Evolutionary conservation across 2,888 invertebrate species (phyloP).

Genomic region (Drosophila anceps): DNA sequence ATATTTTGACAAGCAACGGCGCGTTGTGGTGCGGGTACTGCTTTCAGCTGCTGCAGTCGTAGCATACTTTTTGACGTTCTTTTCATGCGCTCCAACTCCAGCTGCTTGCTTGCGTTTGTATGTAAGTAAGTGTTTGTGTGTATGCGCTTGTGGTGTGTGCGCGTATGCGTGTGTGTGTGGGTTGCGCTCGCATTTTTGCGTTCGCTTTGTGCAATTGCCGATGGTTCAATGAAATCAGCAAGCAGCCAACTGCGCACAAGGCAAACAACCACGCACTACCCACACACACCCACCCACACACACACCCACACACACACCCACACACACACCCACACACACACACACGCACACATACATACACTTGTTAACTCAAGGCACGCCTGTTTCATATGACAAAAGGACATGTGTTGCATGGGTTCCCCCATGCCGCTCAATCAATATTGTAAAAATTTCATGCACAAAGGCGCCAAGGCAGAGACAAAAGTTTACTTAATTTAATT

Average conservation of each 20-base stretch:
- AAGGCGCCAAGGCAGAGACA: slow-evolving; percentile 40
- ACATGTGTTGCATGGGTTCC: slow-evolving; percentile 29
- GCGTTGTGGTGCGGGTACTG: slow-evolving; percentile 20
- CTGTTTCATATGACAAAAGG: slow-evolving; percentile 36
- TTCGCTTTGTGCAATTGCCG: slow-evolving; percentile 66
- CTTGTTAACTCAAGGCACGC: slow-evolving; percentile 7
- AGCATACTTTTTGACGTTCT: slow-evolving; percentile 67
- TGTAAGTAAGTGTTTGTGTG: background rate
- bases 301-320: slow-evolving; percentile 9
- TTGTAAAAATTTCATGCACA: slow-evolving; percentile 48
- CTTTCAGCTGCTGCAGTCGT: slow-evolving; percentile 41
- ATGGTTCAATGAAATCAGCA: slow-evolving; percentile 75
- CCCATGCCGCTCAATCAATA: slow-evolving; percentile 8
- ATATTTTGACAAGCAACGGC: slow-evolving; percentile 58
- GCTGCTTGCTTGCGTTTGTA: slow-evolving; percentile 12
- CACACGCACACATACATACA: background rate
- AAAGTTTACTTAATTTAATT: slow-evolving; percentile 58
- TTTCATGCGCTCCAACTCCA: slow-evolving; percentile 35
- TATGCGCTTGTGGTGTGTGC: slow-evolving; percentile 9
- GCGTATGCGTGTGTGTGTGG: slow-evolving; percentile 8
- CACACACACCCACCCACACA: background rate
- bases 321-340: background rate
- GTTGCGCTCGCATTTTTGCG: slow-evolving; percentile 40
- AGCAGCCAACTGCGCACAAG: slow-evolving; percentile 32
- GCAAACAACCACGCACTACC: slow-evolving; percentile 25